A percentile compares a stretch with the other conserved stretches of the same genome.
Conservation (phyloP, 2,797 vertebrate genomes). For the Pseudomugil gertrudae region DNA sequence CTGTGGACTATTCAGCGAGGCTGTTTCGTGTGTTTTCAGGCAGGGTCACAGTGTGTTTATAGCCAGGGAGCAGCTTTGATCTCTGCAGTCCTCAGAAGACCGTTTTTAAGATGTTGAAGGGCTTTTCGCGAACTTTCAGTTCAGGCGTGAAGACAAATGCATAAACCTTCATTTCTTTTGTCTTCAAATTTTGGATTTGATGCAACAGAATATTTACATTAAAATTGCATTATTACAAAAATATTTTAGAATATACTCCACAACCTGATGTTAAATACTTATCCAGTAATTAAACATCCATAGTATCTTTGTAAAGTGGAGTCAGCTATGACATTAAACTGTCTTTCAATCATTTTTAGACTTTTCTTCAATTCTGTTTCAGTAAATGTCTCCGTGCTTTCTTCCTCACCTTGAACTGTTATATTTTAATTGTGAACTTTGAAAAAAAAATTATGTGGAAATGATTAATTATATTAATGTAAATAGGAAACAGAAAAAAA, state of each 20-base stretch:
- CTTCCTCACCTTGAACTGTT: neutral
- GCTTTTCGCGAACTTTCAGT: constrained; percentile 33
- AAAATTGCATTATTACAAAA: neutral
- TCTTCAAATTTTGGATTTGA: constrained; percentile 5
- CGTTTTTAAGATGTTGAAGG: constrained; percentile 54
- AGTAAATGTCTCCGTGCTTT: neutral
- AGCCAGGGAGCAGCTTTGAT: constrained; percentile 10
- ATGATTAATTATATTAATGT: constrained; percentile 10
- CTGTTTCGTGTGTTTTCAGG: constrained; percentile 48
- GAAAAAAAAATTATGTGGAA: neutral
- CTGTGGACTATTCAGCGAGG: constrained; percentile 45
- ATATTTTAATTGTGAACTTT: neutral
- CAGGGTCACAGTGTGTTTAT: constrained; percentile 24
- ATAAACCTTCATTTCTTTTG: neutral
- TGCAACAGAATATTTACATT: neutral
- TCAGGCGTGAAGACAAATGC: constrained; percentile 15
- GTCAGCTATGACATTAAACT: neutral
- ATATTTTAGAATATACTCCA: constrained; percentile 6
- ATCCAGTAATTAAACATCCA: constrained; percentile 7
- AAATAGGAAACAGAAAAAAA: neutral
- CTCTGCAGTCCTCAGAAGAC: constrained; percentile 28
- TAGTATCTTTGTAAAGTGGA: neutral
- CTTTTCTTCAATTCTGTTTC: neutral
- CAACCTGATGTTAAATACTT: neutral
- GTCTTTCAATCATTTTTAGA: neutral